Conservation (phyloP, 2,797 vertebrate species). For the Argyrosomus regius region DNA sequence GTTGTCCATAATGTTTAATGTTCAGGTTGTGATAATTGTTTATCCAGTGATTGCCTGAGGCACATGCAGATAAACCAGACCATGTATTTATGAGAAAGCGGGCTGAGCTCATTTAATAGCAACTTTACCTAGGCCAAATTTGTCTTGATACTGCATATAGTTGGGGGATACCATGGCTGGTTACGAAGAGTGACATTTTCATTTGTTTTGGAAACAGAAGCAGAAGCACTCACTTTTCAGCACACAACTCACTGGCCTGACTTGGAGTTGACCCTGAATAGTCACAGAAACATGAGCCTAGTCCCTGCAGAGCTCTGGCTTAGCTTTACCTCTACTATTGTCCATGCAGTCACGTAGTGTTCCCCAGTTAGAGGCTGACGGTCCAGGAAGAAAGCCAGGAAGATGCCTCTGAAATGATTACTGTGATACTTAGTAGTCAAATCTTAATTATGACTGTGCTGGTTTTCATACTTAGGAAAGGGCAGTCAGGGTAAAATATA, state of each 20-base stretch:
- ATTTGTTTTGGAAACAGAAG: slow-evolving; percentile 64
- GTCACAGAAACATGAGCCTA: slow-evolving; percentile 77
- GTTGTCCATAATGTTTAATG: not conserved
- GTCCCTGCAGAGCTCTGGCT: slow-evolving; percentile 65
- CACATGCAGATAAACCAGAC: not conserved
- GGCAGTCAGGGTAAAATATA: not conserved
- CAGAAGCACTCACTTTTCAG: slow-evolving; percentile 55
- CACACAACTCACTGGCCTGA: slow-evolving; percentile 35
- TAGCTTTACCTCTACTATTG: slow-evolving; percentile 64
- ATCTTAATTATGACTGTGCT: not conserved
- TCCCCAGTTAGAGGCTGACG: slow-evolving; percentile 37
- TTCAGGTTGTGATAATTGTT: not conserved
- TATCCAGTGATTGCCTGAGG: not conserved
- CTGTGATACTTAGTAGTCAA: not conserved
- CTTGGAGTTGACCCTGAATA: slow-evolving; percentile 70
- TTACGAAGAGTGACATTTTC: slow-evolving; percentile 53
- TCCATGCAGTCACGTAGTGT: slow-evolving; percentile 36
- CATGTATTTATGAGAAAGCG: not conserved
- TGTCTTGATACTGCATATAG: not conserved
- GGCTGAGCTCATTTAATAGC: slow-evolving; percentile 1
- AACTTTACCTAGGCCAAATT: slow-evolving; percentile 4
- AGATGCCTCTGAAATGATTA: not conserved
- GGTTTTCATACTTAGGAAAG: slow-evolving; percentile 18
- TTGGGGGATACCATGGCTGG: slow-evolving; percentile 24
- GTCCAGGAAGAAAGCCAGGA: slow-evolving; percentile 32